phyloP scores from a whole-genome alignment of 2,113 vertebrate genomes.

The Etia nguti region DNA sequence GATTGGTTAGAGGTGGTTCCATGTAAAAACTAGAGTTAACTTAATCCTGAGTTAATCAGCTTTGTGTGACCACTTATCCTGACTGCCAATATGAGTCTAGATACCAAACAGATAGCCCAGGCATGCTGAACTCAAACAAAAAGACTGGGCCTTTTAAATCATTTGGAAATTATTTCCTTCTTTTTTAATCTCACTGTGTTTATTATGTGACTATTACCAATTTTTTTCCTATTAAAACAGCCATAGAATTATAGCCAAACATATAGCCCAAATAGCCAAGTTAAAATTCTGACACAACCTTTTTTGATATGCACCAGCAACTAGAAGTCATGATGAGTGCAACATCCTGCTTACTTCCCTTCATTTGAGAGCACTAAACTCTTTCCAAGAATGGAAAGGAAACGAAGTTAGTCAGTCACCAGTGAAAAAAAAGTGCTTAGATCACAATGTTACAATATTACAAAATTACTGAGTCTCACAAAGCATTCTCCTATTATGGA shows the following conservation, averaged over 20 bases:
- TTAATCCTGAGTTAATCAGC: not conserved
- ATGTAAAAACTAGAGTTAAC: not conserved
- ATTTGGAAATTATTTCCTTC: not conserved
- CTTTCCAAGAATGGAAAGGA: conserved; percentile 46
- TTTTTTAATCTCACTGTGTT: not conserved
- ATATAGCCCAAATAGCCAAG: not conserved
- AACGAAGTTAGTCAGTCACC: not conserved
- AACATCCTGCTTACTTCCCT: not conserved
- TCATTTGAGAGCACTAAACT: not conserved
- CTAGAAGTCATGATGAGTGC: not conserved
- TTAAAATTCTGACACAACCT: not conserved
- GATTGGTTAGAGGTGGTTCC: not conserved
- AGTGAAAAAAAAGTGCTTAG: not conserved
- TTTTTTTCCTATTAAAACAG: not conserved
- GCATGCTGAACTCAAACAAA: not conserved
- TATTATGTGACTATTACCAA: not conserved
- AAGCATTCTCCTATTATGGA: not conserved
- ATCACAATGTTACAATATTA: not conserved
- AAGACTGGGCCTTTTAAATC: not conserved
- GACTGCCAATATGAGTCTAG: not conserved
- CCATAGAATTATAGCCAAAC: not conserved
- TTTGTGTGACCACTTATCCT: not conserved
- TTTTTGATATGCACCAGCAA: not conserved
- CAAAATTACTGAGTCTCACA: not conserved
- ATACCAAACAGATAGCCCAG: not conserved